Conservation (phyloP, 2,797 vertebrate species). For the Onychomys torridus region DNA sequence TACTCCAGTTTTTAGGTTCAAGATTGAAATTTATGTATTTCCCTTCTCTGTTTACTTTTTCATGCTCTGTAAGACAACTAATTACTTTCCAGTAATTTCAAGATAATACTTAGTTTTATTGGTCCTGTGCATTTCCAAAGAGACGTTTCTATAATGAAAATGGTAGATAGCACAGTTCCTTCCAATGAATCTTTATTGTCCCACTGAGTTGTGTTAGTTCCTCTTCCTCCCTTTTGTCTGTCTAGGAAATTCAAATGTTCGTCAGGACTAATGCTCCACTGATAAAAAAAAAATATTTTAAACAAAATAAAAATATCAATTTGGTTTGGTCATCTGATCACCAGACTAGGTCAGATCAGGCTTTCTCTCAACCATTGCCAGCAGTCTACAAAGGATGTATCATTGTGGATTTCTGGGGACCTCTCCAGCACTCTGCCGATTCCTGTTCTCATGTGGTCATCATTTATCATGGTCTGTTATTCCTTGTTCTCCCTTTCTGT, state of each 20-base stretch:
- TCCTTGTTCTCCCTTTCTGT: no score
- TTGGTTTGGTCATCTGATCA: no score
- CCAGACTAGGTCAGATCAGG: no score
- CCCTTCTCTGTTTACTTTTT: neutral
- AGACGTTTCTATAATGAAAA: constrained; percentile 47
- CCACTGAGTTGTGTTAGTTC: neutral
- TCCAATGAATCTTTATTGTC: neutral
- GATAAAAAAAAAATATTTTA: constrained; percentile 46
- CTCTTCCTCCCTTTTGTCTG: neutral
- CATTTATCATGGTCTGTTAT: no score
- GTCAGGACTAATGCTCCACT: constrained; percentile 21
- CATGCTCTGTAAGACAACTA: neutral
- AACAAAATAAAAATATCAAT: constrained; percentile 15
- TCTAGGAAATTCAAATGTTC: constrained; percentile 47
- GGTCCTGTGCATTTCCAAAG: neutral
- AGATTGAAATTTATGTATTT: constrained; percentile 6
- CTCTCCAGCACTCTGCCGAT: no score
- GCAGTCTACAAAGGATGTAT: no score
- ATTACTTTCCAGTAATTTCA: constrained; percentile 69
- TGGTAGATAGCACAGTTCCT: neutral
- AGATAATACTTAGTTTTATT: constrained; percentile 44
- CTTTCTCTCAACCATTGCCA: no score
- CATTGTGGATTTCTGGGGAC: no score
- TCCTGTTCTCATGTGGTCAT: no score
- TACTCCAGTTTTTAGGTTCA: neutral